A percentile compares a stretch with the other conserved stretches of the same genome.
These are phyloP conservation scores for Amblyopsis rosae DNA, from an alignment of 2,113 vertebrate species.

Conservation along the genomic window DNA sequence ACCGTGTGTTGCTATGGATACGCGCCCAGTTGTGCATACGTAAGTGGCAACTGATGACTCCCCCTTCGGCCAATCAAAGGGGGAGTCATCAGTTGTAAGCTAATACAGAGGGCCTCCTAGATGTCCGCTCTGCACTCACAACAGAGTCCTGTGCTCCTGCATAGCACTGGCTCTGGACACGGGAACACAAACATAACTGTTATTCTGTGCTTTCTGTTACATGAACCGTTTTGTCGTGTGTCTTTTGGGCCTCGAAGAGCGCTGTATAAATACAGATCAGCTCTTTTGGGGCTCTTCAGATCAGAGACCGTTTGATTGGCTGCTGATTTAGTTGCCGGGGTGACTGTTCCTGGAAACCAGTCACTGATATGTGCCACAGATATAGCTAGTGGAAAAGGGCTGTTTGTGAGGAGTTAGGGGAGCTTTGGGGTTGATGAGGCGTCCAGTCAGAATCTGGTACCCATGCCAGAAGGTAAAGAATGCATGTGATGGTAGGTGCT, in stretches of 20 bases:
- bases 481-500: no score
- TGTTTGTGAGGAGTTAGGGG: constrained; percentile 21
- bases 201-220: no score
- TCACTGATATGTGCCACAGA: constrained; percentile 61
- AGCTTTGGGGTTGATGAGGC: no score
- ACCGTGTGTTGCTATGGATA: background rate
- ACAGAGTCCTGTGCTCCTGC: no score
- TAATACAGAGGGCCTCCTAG: no score
- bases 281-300: constrained; percentile 30
- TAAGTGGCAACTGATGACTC: no score
- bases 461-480: background rate
- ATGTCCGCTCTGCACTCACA: no score
- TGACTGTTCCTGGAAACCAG: constrained; percentile 68
- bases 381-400: constrained; percentile 25
- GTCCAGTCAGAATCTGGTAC: background rate
- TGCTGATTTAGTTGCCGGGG: constrained; percentile 75
- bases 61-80: no score
- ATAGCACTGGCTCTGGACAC: no score
- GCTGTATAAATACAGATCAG: constrained; percentile 65
- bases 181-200: no score
- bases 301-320: constrained; percentile 60
- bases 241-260: constrained; percentile 70
- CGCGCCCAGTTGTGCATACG: background rate
- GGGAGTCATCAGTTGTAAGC: no score
- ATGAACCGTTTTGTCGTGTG: constrained; percentile 15